Percentiles rank a stretch among this genome's conserved stretches.
phyloP scores from a whole-genome alignment of 2,113 vertebrate species.

The Chaetodon trifascialis region DNA sequence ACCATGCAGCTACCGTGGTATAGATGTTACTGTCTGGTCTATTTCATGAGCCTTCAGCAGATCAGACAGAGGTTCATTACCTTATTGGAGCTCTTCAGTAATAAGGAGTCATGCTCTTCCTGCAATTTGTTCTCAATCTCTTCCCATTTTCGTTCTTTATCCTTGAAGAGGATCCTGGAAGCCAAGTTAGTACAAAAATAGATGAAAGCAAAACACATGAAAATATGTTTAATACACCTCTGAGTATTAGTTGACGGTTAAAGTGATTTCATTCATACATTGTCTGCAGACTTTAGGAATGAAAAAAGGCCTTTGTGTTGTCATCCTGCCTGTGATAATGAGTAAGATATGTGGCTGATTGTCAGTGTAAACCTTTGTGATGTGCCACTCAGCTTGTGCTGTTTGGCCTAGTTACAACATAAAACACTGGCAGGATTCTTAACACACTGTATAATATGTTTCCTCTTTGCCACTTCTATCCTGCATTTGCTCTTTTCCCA shows the following conservation, averaged over 20 bases:
- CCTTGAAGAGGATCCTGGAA: constrained; percentile 96
- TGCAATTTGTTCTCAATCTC: constrained; percentile 95
- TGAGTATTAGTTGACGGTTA: constrained; percentile 18
- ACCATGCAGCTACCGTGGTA: neutral
- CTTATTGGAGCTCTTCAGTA: constrained; percentile 96
- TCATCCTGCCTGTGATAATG: constrained; percentile 27
- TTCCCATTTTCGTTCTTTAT: constrained; percentile 96
- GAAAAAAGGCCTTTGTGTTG: constrained; percentile 31
- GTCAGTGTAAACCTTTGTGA: constrained; percentile 44
- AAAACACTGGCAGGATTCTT: constrained; percentile 13
- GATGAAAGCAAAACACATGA: constrained; percentile 51
- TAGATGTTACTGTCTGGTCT: neutral
- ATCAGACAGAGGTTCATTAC: constrained; percentile 73
- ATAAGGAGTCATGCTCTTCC: constrained; percentile 92
- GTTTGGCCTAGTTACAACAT: constrained; percentile 32
- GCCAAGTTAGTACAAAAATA: constrained; percentile 58
- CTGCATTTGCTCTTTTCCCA: neutral
- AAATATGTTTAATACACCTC: constrained; percentile 31
- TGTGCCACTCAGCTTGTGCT: constrained; percentile 56
- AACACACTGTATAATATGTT: neutral
- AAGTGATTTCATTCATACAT: constrained; percentile 6
- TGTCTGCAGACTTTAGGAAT: neutral
- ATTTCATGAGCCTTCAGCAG: neutral
- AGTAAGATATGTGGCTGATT: constrained; percentile 12
- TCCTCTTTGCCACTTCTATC: neutral